Base-by-base conservation (phyloP, 2,888 invertebrate genomes). In the Neoascia interrupta region DNA sequence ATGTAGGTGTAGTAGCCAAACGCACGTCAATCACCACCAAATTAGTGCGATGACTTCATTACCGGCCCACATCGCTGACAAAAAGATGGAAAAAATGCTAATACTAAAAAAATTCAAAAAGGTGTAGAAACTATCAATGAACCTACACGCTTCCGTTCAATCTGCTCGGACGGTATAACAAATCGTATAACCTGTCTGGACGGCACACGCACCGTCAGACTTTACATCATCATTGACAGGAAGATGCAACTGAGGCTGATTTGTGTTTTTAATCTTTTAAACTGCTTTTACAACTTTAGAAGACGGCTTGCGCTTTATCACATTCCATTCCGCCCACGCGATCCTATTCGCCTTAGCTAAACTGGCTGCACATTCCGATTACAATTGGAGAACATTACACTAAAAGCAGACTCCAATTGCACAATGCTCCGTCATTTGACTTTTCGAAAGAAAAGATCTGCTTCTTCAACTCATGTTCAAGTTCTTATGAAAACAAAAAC, bases 121-220 rank as follows among this genome's bases (percentile, higher is more conserved):
- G 31, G 63, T 26, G 47, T 28, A n/a, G 18, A 51, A 51, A 21
- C 28, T 16, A 73, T 37, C 36, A 58, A 43, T 19, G 51, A 58
- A 36, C 72, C 72, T 73, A 73, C 72, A 36, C 72, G 66, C 56
- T 73, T 73, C 72, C 72, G 72, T 43, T 56, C 26, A 26, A 56
- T 58, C 41, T 58, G 34, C 36, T 19, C 13, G 37, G 58, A 58
- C n/a, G 36, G 8, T 5, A 16, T 39, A 61, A 45, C 23, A 10
- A 31, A 16, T 19, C 49, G 6, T 21, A 10, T 21, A 69, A 51
- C 60, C 26, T 43, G 43, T 60, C 51, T 51, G 45, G 34, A 51
- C 49, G 13, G 26, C 8, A 11, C 19, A 19, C 3, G 15, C 37
- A 15, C 10, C 10, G 10, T 3, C 13, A n/a, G 37, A 39, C 39